Base-by-base conservation (phyloP, 1,140 invertebrate genomes). In the Tribolium madens region DNA sequence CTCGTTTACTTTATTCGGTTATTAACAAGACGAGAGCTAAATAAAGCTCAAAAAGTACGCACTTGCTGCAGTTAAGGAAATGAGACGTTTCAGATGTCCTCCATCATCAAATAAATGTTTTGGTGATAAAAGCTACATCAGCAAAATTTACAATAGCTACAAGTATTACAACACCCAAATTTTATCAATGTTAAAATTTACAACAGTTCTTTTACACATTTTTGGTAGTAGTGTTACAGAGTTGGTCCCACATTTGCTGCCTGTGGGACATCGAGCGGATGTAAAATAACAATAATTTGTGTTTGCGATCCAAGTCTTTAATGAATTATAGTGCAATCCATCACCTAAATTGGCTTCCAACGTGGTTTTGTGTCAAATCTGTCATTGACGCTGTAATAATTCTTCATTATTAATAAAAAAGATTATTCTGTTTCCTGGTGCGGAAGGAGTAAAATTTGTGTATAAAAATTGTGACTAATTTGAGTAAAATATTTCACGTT, bases 351-450 rank as follows among this genome's bases (percentile, higher is more conserved):
- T 42, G 36, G 6, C 36, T 42, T 42, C 36, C 36, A 42, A n/a
- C 36, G 36, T 42, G 7, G 33, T 42, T 42, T 26, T 47, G 13
- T 17, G 50, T 17, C 46, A 14, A 47, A 52, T 15, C 17, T 52
- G 50, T 17, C n/a, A 13, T 52, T 57, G 52, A 21, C 52, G 15
- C 10, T 9, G 50, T 52, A 17, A 18, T 26, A 57, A 57, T 18
- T 57, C 52, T n/a, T n/a, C 57, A 18, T 57, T 26, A 64, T 64
- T 64, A 33, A 64, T 64, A 57, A 57, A 57, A 57, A 60, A 60
- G n/a, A n/a, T n/a, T n/a, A 64, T 64, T 12, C 57, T 6, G 57
- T 26, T 64, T 64, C 57, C 26, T 26, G 57, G 2, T 64, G 15
- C n/a, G n/a, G n/a, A n/a, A n/a, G n/a, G n/a, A n/a, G n/a, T n/a